These are phyloP conservation scores for Sander lucioperca DNA, from an alignment of 2,113 vertebrate species.

Conservation along the genomic window DNA sequence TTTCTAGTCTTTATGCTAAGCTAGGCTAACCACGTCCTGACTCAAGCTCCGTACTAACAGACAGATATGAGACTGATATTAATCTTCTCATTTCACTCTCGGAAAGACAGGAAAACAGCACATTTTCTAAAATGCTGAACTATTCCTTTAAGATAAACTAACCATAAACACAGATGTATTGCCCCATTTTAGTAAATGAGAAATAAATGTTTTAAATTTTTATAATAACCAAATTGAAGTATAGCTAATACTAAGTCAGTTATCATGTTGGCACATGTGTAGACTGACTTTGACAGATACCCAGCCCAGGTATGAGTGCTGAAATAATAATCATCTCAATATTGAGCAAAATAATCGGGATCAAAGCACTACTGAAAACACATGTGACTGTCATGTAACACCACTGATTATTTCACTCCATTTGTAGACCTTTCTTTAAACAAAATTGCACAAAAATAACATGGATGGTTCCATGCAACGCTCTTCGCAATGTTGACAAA, in stretches of 20 bases:
- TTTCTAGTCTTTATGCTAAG: background rate
- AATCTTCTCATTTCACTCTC: background rate
- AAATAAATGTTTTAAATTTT: background rate
- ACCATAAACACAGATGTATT: background rate
- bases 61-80: background rate
- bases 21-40: background rate
- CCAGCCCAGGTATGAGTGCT: background rate
- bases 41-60: background rate
- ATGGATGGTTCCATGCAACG: too few relatives aligned
- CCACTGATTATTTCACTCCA: background rate
- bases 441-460: too few relatives aligned
- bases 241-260: background rate
- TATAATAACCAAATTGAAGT: background rate
- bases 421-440: background rate
- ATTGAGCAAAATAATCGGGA: background rate
- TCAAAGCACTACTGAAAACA: background rate
- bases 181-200: background rate
- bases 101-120: background rate
- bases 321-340: background rate
- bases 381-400: background rate
- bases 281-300: background rate
- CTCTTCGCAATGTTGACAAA: too few relatives aligned
- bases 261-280: background rate
- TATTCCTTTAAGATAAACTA: background rate
- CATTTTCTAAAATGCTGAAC: background rate